These are phyloP conservation scores for Miniopterus natalensis DNA, from an alignment of 2,113 vertebrate genomes.

Conservation along the genomic window DNA sequence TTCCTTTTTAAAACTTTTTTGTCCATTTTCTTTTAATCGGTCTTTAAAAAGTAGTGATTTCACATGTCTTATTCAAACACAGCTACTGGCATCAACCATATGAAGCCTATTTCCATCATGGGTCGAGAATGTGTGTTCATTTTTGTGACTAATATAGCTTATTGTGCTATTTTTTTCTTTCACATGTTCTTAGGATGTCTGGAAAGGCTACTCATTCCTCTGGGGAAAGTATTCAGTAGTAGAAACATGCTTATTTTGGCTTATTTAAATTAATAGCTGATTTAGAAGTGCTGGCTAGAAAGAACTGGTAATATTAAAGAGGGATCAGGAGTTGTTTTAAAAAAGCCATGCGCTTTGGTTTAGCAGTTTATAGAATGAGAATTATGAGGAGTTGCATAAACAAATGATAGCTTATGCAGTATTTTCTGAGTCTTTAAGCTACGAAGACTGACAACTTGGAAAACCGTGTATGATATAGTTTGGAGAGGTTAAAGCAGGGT, in stretches of 20 bases:
- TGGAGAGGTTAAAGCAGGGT: background rate
- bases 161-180: background rate
- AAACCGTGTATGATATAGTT: background rate
- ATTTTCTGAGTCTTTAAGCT: background rate
- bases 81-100: background rate
- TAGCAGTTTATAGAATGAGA: background rate
- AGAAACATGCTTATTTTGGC: background rate
- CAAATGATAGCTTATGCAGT: background rate
- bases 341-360: background rate
- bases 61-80: background rate
- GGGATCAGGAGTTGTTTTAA: background rate
- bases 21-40: background rate
- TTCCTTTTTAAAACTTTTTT: background rate
- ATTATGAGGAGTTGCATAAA: background rate
- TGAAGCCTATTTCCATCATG: background rate
- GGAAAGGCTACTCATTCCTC: background rate
- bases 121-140: background rate
- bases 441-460: background rate
- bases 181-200: background rate
- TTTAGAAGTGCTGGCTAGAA: background rate
- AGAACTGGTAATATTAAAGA: constrained; percentile 27
- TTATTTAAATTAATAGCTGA: background rate
- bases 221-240: background rate
- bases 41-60: constrained; percentile 7
- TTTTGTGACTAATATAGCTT: background rate